Evolutionary conservation across 2,888 invertebrate species (phyloP), one percentile per base, ranked within the genome.

Genomic region (Pandemis corylana): DNA sequence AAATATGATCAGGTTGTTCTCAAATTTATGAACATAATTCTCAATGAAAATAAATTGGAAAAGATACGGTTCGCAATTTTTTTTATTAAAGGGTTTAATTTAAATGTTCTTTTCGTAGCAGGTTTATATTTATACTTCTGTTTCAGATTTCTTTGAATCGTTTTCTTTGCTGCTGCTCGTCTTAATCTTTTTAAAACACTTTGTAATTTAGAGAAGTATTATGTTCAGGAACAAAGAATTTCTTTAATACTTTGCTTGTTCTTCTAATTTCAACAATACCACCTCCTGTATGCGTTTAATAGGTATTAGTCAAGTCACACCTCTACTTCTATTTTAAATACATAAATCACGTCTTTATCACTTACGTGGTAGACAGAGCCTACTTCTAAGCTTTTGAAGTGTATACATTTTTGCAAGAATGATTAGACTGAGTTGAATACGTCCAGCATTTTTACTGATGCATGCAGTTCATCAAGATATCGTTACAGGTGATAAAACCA

Each of bases 1-100:
- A 63, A 70, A 70, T 20, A 70, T 41, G 63, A 63, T 41, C 63
- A 6, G 59, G 0, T 44, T 62, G 70, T 51, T 63, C 53, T 53
- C 7, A 12, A 70, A 69, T 59, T 68, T 59, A 68, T 68, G 68
- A 28, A 59, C 59, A 41, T 68, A 68, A 56, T 56, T 68, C 59
- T 36, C 13, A 69, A 62, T 62, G 59, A 49, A 69, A 62, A 69
- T 63, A 69, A 62, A 62, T 69, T 61, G 62, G 41, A 46, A 51
- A 41, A 62, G 62, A 69, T 63, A 62, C 62, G 46, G 51, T 4
- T 41, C 49, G 20, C 62, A 71, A 59, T 53, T 63, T 28, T 62
- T 56, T 68, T 36, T 59, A 59, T 68, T 46, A 68, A 68, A 5
- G 41, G 20, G 68, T 68, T 53, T 28, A 28, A 49, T 49, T 49